Base-by-base conservation (phyloP, 2,797 vertebrate species). In the Phrynocephalus guinanensis region DNA sequence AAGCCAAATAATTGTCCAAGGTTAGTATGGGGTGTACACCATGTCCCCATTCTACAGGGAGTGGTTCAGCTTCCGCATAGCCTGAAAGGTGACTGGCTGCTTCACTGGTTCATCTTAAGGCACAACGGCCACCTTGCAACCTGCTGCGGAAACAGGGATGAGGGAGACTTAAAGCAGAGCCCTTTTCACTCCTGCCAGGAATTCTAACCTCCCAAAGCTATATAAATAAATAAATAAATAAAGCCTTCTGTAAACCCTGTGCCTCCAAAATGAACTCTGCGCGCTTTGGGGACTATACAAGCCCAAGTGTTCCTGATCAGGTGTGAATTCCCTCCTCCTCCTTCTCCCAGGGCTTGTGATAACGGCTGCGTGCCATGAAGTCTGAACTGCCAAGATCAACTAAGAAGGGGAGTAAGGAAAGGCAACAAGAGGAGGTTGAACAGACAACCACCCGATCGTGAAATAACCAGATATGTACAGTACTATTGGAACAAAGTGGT, bases 401-500 rank as follows among this genome's bases (percentile, higher is more conserved):
- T 20, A 78, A 50, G 48, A 26, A 15, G 15, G 13, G 44, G 22
- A 78, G 24, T 10, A 7, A 38, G 48, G 26, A 28, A 50, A 6
- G 6, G 44, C 3, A 38, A 77, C 18, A 5, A 75, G 4, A 18
- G 9, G 18, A 33, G 10, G 5, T 33, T 0, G 0, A 91, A 38
- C 28, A 60, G 16, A 44, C 0, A 86, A 85, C 78, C 91, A 92
- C 18, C 24, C 63, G 88, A 79, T 26, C 91, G 33, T 79, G 26
- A 52, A 79, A 93, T 78, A 80, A 78, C 72, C n/a, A 1, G 15
- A 22, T 50, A 91, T 50, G 85, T 78, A 33, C 33, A 33, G 33
- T 33, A 91, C 88, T 86, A 88, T 82, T 81, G 75, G 86, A 88
- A 95, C 92, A 94, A 95, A 94, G 95, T 95, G 92, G 94, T 92